Conservation (phyloP, 2,888 invertebrate species). For the Arrhopalites spinosus region DNA sequence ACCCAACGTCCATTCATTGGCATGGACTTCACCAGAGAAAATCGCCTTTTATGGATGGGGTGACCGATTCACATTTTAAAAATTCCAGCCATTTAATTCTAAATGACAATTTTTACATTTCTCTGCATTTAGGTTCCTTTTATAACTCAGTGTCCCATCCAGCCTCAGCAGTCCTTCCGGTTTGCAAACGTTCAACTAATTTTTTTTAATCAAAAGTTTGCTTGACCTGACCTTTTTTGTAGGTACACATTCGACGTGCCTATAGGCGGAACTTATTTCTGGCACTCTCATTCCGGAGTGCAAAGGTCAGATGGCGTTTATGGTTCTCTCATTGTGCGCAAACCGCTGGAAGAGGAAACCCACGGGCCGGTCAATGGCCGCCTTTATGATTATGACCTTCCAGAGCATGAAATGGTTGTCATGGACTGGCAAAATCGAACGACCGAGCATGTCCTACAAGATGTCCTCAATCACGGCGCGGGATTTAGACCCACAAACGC, state of each 20-base stretch:
- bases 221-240: too few relatives aligned
- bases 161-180: too few relatives aligned
- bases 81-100: too few relatives aligned
- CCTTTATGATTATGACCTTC: constrained; percentile 76
- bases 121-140: too few relatives aligned
- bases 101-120: too few relatives aligned
- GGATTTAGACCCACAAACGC: too few relatives aligned
- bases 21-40: neutral
- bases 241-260: constrained; percentile 2
- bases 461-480: too few relatives aligned
- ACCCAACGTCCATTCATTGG: constrained; percentile 68
- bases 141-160: too few relatives aligned
- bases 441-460: too few relatives aligned
- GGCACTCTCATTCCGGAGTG: constrained; percentile 2
- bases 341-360: constrained; percentile 80
- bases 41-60: neutral
- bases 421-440: constrained; percentile 75
- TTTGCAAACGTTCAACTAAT: too few relatives aligned
- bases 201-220: too few relatives aligned
- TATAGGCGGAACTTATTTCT: neutral
- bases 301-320: neutral
- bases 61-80: neutral
- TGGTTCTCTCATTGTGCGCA: constrained; percentile 71
- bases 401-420: constrained; percentile 73
- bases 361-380: constrained; percentile 60